Evolutionary conservation across 2,797 vertebrate species (phyloP).

Genomic region (Acanthurus lineatus): DNA sequence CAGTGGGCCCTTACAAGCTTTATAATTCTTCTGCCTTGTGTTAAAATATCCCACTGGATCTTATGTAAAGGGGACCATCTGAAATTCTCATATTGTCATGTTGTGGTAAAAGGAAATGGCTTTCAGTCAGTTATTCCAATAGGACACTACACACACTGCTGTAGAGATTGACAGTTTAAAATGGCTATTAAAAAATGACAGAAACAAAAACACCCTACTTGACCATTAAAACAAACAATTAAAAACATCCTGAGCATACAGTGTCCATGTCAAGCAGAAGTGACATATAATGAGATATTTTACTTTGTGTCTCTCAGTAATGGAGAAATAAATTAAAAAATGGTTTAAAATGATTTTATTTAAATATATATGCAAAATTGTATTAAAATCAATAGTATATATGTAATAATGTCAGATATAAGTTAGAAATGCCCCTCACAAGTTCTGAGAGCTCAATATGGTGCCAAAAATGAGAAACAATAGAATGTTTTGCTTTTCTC

Average conservation of each 20-base stretch:
- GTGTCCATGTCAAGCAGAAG: not conserved
- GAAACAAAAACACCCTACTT: not conserved
- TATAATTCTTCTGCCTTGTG: not conserved
- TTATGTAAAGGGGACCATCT: not conserved
- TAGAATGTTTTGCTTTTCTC: not conserved
- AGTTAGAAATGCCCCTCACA: not conserved
- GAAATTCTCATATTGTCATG: not conserved
- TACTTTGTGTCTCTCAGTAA: not conserved
- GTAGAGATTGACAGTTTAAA: conserved; percentile 20
- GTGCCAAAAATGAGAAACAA: not conserved
- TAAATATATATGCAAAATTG: not conserved
- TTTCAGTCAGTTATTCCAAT: not conserved
- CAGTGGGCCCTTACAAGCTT: not conserved
- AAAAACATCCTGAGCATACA: not conserved
- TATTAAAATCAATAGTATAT: too few relatives aligned
- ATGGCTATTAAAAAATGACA: too few relatives aligned
- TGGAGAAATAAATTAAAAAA: not conserved
- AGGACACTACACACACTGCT: not conserved
- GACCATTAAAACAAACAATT: not conserved
- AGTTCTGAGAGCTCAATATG: not conserved
- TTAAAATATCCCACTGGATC: not conserved
- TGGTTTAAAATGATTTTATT: not conserved
- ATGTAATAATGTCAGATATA: not conserved
- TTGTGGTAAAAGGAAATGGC: not conserved
- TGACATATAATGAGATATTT: not conserved